A percentile compares a stretch with the other conserved stretches of the same genome.
Evolutionary conservation across 2,113 vertebrate species (phyloP).

Genomic region (Boleophthalmus pectinirostris): DNA sequence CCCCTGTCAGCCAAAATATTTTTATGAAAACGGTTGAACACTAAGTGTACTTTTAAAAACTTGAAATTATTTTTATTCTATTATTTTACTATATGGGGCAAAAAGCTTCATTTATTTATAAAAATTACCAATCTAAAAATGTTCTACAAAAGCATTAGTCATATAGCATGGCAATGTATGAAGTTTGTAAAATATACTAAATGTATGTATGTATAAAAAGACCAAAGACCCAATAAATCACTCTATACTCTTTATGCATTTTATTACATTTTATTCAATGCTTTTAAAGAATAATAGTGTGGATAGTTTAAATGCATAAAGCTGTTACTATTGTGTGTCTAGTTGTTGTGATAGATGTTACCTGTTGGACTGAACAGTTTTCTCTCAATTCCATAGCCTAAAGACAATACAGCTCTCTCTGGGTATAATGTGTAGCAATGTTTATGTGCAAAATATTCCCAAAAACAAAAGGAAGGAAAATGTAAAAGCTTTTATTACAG

Average conservation of each 20-base stretch:
- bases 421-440: too few relatives aligned
- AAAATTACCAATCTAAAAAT: background rate
- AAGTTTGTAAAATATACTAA: background rate
- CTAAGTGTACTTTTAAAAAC: background rate
- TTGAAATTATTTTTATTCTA: constrained; percentile 15
- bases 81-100: background rate
- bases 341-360: background rate
- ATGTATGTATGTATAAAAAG: background rate
- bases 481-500: too few relatives aligned
- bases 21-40: background rate
- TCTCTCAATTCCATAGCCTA: too few relatives aligned
- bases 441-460: too few relatives aligned
- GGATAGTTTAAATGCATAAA: too few relatives aligned
- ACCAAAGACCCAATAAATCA: background rate
- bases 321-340: background rate
- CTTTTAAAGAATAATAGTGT: too few relatives aligned
- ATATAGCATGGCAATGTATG: background rate
- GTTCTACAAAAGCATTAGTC: background rate
- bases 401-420: too few relatives aligned
- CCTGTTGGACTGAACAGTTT: too few relatives aligned
- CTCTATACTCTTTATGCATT: too few relatives aligned
- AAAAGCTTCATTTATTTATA: too few relatives aligned
- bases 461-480: too few relatives aligned
- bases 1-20: background rate
- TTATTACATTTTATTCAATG: too few relatives aligned